Evolutionary conservation across 2,888 invertebrate species (phyloP), one percentile per base, ranked within the genome.

Genomic region (Mesorhabditis belari): DNA sequence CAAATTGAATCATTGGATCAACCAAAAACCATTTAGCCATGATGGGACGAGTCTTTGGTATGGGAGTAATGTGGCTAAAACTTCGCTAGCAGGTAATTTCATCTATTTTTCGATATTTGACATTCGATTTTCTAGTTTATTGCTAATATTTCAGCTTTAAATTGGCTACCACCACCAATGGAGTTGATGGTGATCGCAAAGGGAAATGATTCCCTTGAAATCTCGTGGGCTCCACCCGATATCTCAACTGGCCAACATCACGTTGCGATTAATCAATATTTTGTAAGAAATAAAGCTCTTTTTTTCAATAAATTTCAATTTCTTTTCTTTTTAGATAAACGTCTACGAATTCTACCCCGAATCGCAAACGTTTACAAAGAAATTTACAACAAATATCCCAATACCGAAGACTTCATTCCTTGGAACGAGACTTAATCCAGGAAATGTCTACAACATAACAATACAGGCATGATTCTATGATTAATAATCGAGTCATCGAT

Each of bases 371-470:
- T 57, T 61, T 35, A 52, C 51, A 6, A 72, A 67, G 52, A 65
- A 62, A 26, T 25, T 61, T n/a, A 67, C 67, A 2, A 64, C 68
- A 5, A 65, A 64, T n/a, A 66, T 71, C 3, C 67, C 69, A 0
- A 63, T 74, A 9, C 72, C 72, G 0, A 62, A 65, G n/a, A 64
- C 71, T n/a, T 57, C 70, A 1, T 57, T 65, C 6, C 54, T 62
- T 2, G 60, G 71, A 17, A 65, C 64, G 24, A 63, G 63, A 17
- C 58, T 74, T 24, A 50, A 57, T 19, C 71, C 74, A 1, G 66
- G 64, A 6, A 64, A 67, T 0, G 71, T 70, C 1, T 74, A 73
- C 60, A 74, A 74, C 54, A 55, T 74, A 9, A 74, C 74, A 23
- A 60, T 74, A 2, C 72, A 74, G 61, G 70, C 66, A 35, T 9